phyloP scores from a whole-genome alignment of 2,113 vertebrate genomes.

The Lutjanus erythropterus region DNA sequence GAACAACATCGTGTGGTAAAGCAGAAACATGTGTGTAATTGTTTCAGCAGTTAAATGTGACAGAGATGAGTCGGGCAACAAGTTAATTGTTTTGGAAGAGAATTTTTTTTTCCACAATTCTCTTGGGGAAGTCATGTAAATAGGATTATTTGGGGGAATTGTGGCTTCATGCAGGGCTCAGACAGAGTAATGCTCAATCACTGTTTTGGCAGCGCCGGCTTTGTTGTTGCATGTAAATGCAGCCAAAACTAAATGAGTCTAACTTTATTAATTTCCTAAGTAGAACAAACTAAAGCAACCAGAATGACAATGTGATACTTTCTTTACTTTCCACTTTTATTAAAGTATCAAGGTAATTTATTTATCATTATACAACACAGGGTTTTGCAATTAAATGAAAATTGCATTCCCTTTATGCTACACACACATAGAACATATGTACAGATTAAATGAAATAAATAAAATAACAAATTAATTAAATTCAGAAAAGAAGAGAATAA shows the following conservation, averaged over 20 bases:
- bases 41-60: slow-evolving; percentile 20
- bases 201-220: slow-evolving; percentile 27
- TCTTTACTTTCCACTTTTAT: background rate
- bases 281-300: slow-evolving; percentile 24
- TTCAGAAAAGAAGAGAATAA: too few relatives aligned
- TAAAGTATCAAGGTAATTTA: too few relatives aligned
- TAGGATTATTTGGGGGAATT: slow-evolving; percentile 19
- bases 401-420: too few relatives aligned
- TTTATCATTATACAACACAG: too few relatives aligned
- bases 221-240: slow-evolving; percentile 13
- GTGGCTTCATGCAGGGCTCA: slow-evolving; percentile 28
- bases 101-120: background rate
- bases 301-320: background rate
- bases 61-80: slow-evolving; percentile 4
- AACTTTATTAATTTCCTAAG: slow-evolving; percentile 35
- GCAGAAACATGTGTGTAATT: slow-evolving; percentile 12
- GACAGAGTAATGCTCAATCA: slow-evolving; percentile 39
- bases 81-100: slow-evolving; percentile 24
- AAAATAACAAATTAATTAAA: too few relatives aligned
- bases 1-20: background rate
- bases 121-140: slow-evolving; percentile 24
- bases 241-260: slow-evolving; percentile 32
- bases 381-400: too few relatives aligned
- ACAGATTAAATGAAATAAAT: too few relatives aligned
- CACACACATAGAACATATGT: too few relatives aligned